A percentile compares a stretch with the other conserved stretches of the same genome.
These are phyloP conservation scores for Andrena haemorrhoa DNA, from an alignment of 2,888 invertebrate genomes.

Conservation along the genomic window DNA sequence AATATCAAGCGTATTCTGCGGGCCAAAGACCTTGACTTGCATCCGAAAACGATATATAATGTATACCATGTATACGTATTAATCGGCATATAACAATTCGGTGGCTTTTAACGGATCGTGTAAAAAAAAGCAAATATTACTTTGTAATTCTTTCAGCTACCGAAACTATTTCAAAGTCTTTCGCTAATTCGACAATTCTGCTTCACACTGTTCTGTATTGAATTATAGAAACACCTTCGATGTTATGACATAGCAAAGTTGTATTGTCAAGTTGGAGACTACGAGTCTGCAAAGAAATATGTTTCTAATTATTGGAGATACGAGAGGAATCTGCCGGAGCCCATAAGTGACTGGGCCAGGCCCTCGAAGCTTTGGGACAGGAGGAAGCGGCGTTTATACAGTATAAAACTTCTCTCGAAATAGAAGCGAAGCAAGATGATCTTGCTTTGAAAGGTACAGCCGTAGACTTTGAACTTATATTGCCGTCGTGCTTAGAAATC, in stretches of 20 bases:
- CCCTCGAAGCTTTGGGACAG: conserved; percentile 90
- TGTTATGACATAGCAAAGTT: conserved; percentile 93
- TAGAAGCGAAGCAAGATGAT: conserved; percentile 92
- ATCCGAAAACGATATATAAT: conserved; percentile 28
- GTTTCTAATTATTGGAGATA: conserved; percentile 90
- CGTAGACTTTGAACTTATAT: neutral
- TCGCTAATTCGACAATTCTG: neutral
- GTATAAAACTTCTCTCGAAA: conserved; percentile 91
- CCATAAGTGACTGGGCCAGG: conserved; percentile 93
- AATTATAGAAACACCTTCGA: conserved; percentile 89
- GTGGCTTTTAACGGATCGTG: conserved; percentile 20
- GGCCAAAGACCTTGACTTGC: conserved; percentile 49
- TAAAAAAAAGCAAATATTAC: neutral
- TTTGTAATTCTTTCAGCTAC: neutral
- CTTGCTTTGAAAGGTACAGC: conserved; percentile 90
- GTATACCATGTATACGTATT: conserved; percentile 28
- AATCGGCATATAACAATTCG: conserved; percentile 25
- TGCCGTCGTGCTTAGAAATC: neutral
- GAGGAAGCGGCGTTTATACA: conserved; percentile 93
- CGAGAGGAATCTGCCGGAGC: conserved; percentile 92
- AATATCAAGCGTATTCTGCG: conserved; percentile 28
- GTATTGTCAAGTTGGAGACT: conserved; percentile 94
- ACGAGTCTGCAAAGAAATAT: conserved; percentile 92
- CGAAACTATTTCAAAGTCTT: neutral
- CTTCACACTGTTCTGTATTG: conserved; percentile 38